Evolutionary conservation across 1,140 invertebrate species (phyloP), one percentile per base, ranked within the genome.

Genomic region (Drosophila ohnishii): DNA sequence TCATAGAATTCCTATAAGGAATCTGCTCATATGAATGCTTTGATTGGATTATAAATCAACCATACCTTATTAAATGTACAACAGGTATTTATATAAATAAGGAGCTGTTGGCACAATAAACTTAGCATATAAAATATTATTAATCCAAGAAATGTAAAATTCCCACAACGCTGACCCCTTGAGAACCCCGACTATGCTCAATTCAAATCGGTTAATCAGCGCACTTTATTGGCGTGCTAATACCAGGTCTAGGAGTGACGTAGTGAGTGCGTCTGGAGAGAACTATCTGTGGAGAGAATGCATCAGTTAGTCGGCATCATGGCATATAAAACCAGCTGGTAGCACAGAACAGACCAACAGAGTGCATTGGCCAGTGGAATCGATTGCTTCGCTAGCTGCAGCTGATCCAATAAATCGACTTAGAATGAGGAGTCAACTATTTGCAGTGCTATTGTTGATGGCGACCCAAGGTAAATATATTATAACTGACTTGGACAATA

Each of bases 301-400:
- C 70, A 71, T 28, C 16, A 14, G 34, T 9, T 42, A 10, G 30
- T 14, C 14, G 22, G 14, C 1, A 7, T 34, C 30, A 45, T 87
- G 9, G 37, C 30, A 45, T 87, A 82, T 76, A 86, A 77, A 84
- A 61, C 13, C 59, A 67, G 65, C 32, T 19, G 30, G 58, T 16
- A 13, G 37, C 22, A n/a, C 50, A n/a, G 56, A 45, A 44, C 14
- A 39, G 35, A 44, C 16, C 66, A 76, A 61, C 83, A 87, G 60
- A 86, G 67, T 86, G 40, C 65, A 73, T 51, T 66, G 40, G 75
- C 45, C 63, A 35, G 59, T 87, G 16, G 55, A 66, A 47, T 28
- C 28, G 62, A 67, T 42, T 60, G 42, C 48, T 44, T 37, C 47
- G 42, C 13, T 48, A 45, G 56, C 64, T 72, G 58, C 60, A 87